A percentile compares a stretch with the other conserved stretches of the same genome.
phyloP scores from a whole-genome alignment of 2,888 invertebrate species.

The Oligia strigilis region DNA sequence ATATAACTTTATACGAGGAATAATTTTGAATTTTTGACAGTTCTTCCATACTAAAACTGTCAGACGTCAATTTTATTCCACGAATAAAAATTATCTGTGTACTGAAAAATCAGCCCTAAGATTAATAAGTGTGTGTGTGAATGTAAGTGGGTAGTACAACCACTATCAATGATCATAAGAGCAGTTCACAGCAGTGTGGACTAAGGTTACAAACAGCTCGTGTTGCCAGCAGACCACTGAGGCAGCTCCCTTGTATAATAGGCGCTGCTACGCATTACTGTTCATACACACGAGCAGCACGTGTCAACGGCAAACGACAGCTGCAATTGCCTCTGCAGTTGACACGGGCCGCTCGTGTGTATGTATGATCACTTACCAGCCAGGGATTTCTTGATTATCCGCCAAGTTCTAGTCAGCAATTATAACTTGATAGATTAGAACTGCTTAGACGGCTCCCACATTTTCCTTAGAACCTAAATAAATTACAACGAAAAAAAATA shows the following conservation, averaged over 20 bases:
- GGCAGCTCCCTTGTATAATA: not conserved
- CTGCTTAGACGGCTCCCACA: not conserved
- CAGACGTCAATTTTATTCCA: too few species aligned
- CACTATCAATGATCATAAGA: not conserved
- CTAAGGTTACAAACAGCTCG: not conserved
- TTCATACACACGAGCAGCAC: too few species aligned
- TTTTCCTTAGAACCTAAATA: not conserved
- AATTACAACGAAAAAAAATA: conserved; percentile 15
- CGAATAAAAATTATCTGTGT: too few species aligned
- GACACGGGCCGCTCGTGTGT: too few species aligned
- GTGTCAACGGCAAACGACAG: too few species aligned
- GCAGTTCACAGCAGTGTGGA: not conserved
- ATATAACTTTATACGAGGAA: too few species aligned
- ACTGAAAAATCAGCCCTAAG: not conserved
- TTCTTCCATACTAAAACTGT: too few species aligned
- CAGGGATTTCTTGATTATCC: not conserved
- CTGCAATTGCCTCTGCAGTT: too few species aligned
- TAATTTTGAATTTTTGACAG: too few species aligned
- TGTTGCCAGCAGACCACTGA: not conserved
- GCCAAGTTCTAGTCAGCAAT: not conserved
- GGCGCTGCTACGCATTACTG: too few species aligned
- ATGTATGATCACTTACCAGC: not conserved
- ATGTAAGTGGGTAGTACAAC: not conserved
- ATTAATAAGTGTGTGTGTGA: not conserved
- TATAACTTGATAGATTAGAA: not conserved